A percentile compares a stretch with the other conserved stretches of the same genome.
phyloP scores from a whole-genome alignment of 1,140 invertebrate genomes.

The Vollenhovia emeryi region DNA sequence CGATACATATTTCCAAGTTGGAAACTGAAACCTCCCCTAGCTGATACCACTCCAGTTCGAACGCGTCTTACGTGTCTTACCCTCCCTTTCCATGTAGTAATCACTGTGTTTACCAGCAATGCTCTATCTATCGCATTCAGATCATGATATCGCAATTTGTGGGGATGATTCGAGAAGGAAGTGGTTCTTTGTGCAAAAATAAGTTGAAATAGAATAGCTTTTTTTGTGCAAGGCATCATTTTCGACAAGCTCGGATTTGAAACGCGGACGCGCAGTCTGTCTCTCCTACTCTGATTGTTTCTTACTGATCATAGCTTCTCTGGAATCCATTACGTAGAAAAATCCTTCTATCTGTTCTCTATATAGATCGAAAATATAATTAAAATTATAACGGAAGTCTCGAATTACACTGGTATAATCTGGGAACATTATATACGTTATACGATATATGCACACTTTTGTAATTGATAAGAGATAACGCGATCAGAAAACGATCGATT shows the following conservation, averaged over 20 bases:
- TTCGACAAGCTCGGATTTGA: neutral
- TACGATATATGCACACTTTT: neutral
- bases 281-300: neutral
- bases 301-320: neutral
- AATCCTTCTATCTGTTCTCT: too few species aligned
- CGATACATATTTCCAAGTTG: neutral
- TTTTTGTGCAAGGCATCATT: neutral
- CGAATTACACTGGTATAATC: neutral
- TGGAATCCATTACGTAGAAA: neutral
- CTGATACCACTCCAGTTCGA: neutral
- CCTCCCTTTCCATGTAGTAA: neutral
- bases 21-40: slow-evolving; percentile 1
- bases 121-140: neutral
- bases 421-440: neutral
- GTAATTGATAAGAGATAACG: slow-evolving; percentile 2
- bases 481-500: neutral
- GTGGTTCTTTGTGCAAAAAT: neutral
- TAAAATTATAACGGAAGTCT: neutral
- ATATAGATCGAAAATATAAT: neutral
- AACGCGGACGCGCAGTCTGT: neutral
- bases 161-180: neutral
- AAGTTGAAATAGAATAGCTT: neutral
- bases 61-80: neutral
- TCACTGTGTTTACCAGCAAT: neutral
- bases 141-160: neutral